Evolutionary conservation across 2,888 invertebrate species (phyloP), one percentile per base, ranked within the genome.

Genomic region (Tholera decimalis): DNA sequence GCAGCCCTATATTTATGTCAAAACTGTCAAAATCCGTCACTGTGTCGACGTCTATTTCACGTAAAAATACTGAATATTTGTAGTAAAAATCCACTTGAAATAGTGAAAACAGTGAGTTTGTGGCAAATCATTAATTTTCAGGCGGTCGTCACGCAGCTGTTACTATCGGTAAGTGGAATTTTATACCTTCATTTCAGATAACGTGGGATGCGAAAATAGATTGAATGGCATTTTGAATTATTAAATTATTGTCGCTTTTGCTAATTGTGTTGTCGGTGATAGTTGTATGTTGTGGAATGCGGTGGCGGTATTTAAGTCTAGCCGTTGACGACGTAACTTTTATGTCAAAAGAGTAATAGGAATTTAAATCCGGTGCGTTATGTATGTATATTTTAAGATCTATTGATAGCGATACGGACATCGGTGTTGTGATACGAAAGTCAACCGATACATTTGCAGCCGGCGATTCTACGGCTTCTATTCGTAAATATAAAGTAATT

Each of bases 121-220:
- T 84, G 78, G 59, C 65, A 55, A 67, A 62, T 68, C 35, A 35
- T 30, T 39, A 26, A 44, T 46, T 50, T 66, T 62, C 8, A 30
- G 28, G 58, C 33, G 20, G 33, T 61, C n/a, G 41, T 55, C 44
- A 53, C n/a, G 20, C 43, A 39, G 63, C 44, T 54, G 51, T 57
- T 65, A 30, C 58, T 68, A 18, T 60, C 33, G 86, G 89, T 89
- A 78, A 88, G 88, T 88, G 33, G 24, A 73, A 61, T 60, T 62
- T 71, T 67, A 62, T 61, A 70, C 73, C 67, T 72, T 62, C 30
- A 71, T 70, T 72, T 77, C 55, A 77, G 75, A 53, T 68, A 80
- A 65, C 72, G 78, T 75, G 80, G 73, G 73, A 75, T 83, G 85
- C 83, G 81, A 88, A 89, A 91, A 90, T 90, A 89, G 90, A 89